Evolutionary conservation across 2,888 invertebrate genomes (phyloP), one percentile per base, ranked within the genome.

Genomic region (Stegophylla sp.): DNA sequence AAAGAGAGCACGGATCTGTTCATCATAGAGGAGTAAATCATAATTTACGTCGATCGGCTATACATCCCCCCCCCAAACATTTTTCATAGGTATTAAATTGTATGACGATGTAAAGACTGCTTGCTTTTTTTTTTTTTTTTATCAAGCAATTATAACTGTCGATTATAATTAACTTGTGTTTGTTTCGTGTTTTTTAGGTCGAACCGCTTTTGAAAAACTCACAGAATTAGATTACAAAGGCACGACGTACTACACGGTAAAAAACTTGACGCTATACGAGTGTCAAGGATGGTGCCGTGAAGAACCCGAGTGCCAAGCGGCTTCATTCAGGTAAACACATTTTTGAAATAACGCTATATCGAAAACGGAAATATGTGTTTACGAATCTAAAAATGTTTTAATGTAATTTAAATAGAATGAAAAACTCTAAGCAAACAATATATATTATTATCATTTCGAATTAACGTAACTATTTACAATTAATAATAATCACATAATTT

Each of bases 211-310:
- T 86, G 96, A 96, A 88, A 97, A 97, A 87, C 89, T 96, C 83
- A 96, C 96, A 83, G 96, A 96, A 87, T 92, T 91, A 85, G 96
- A 96, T 87, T 97, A 95, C 87, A 89, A 93, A 79, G 96, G 96
- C 75, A 94, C 92, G 82, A 94, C 95, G 59, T 96, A 96, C 87
- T 96, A 95, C 88, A 95, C 93, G 76, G 95, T 95, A 76, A 92
- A 95, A 86, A 97, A 97, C 87, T 89, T 96, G 63, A 94, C 95
- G 20, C 89, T 97, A 67, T 95, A 95, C 88, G 96, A 96, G 87
- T 97, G 96, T 87, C 95, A 96, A 86, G 95, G 95, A 48, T 96
- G 96, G 96, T 97, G 96, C 87, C 90, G 95, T 72, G 95, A 96
- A 86, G 96, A 96, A 85, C 91, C 93, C 0, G 95, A 95, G 86